Percentiles rank a stretch among this genome's conserved stretches.
phyloP scores from a whole-genome alignment of 2,797 vertebrate genomes.

The Propithecus perrieri region DNA sequence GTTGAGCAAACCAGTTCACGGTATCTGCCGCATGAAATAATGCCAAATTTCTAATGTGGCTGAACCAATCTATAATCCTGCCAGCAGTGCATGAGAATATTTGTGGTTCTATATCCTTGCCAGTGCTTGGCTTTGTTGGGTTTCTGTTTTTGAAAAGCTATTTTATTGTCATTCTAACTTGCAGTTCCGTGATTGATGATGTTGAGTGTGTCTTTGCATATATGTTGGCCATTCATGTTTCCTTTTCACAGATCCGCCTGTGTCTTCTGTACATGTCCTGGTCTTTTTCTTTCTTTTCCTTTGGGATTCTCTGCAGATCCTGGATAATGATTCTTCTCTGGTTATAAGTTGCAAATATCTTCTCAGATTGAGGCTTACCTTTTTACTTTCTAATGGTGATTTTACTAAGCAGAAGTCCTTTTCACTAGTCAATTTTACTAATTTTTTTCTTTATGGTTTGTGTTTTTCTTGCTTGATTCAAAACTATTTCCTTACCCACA shows the following conservation, averaged over 20 bases:
- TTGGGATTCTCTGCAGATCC: background rate
- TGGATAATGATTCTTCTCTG: background rate
- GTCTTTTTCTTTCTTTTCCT: background rate
- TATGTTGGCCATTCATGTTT: background rate
- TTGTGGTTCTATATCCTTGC: slow-evolving; percentile 9
- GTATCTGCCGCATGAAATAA: background rate
- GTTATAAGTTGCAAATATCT: background rate
- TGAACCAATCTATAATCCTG: background rate
- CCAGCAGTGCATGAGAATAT: background rate
- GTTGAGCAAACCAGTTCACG: background rate
- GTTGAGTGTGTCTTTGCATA: background rate
- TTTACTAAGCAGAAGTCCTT: background rate
- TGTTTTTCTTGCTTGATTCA: background rate
- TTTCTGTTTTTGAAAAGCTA: slow-evolving; percentile 38
- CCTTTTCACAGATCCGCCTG: background rate
- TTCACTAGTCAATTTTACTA: background rate
- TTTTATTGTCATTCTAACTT: slow-evolving; percentile 38
- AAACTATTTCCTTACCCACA: background rate
- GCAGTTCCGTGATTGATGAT: background rate
- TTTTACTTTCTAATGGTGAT: background rate
- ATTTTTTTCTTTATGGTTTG: background rate
- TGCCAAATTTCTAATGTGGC: background rate
- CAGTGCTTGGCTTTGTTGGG: slow-evolving; percentile 13
- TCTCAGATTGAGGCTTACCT: background rate
- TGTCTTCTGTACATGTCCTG: background rate